Base-by-base conservation (phyloP, 92 coral and sea anemone species). In the Actinostola sp. region DNA sequence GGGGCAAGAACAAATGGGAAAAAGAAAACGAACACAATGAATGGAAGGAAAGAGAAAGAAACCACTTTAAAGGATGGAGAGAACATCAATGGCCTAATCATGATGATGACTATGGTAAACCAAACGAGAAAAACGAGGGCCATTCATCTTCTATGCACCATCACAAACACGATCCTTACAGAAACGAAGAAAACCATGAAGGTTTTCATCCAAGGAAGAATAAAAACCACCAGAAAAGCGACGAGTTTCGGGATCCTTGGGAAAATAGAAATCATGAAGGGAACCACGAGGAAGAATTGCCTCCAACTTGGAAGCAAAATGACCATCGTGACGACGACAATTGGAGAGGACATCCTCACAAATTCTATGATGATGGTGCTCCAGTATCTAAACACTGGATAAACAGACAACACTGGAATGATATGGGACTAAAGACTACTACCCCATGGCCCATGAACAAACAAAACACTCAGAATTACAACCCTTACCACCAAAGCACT, bases 371-470 rank as follows among this genome's bases (percentile, higher is more conserved):
- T 13, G 24, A 67, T 30, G 43, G 35, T 20, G n/a, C 26, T 35
- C 36, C 43, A 34, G 30, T n/a, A 16, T 23, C 34, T 31, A 42
- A 35, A 15, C 21, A 35, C 0, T 68, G 74, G 74, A 68, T 31
- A 12, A 42, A 68, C 19, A 51, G 26, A 20, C 57, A 50, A 39
- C 74, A 51, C 12, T 34, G 48, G 42, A 30, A 50, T 51, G 57
- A 39, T 36, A 68, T 8, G 17, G 48, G 30, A 49, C 30, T 62
- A 0, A 32, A 68, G 16, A 68, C 45, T 23, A 68, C 61, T 14
- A 68, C 74, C 17, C 74, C 74, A 35, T 68, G 74, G 74, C 74
- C 74, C 5, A 34, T 68, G 62, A 68, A 51, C 33, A 68, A 48
- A 24, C 27, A 68, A 20, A 52, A 27, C 2, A 49, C 74, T 21